Evolutionary conservation across 2,113 vertebrate species (phyloP), one percentile per base, ranked within the genome.

Genomic region (Tichodroma muraria): DNA sequence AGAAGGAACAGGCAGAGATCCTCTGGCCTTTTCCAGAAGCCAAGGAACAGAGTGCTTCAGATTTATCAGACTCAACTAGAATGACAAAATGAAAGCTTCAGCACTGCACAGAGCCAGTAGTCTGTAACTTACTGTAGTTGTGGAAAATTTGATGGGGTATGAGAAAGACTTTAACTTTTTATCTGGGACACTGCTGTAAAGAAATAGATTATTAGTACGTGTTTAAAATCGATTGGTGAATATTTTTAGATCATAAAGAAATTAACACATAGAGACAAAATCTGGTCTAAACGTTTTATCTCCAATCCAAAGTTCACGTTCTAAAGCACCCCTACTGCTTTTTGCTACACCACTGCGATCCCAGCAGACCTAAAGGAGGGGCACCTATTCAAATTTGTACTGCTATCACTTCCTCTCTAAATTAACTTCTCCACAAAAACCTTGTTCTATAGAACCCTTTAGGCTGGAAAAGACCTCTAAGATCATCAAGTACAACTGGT

Each of bases 261-360:
- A 95, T 80, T 83, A 97, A 91, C 44, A 86, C 47, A 35, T 33
- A 90, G 47, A 96, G 68, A 88, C 71, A 83, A 88, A 84, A 81
- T 60, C 49, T 81, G 60, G 76, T 90, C 85, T 84, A 79, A 93
- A 66, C 2, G 52, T 82, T 85, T 90, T 91, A 90, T 83, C 78
- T 77, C 85, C 83, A 84, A 84, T 60, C 37, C 69, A 88, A 91
- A 80, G 35, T 69, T 83, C 57, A 72, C 65, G 79, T 90, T 85
- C 85, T 92, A 79, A 78, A 69, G 63, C 64, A 92, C 35, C n/a
- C 49, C 59, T 68, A n/a, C 37, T 71, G 61, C 73, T 71, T 79
- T 66, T 80, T 65, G 35, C 82, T 89, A 84, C 20, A 56, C 4
- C 66, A 61, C 68, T 85, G 78, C 0, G 15, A 91, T 69, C 15